Percentiles rank a stretch among this genome's conserved stretches.
phyloP scores from a whole-genome alignment of 2,113 vertebrate genomes.

The Ctenomys sociabilis region DNA sequence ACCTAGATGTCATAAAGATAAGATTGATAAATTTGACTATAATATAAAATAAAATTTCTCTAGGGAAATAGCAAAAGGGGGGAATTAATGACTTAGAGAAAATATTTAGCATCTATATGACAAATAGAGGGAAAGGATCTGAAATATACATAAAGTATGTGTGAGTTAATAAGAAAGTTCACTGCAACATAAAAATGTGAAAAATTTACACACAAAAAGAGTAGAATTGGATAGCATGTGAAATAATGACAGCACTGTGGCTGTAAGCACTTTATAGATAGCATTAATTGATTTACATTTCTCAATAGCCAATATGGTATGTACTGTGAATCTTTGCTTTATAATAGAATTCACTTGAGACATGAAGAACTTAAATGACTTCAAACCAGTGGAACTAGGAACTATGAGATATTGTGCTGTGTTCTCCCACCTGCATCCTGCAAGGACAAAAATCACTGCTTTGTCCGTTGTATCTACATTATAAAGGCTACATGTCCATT shows the following conservation, averaged over 20 bases:
- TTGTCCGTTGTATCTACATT: background rate
- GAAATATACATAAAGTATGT: background rate
- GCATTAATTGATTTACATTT: conserved; percentile 10
- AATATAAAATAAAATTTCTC: conserved; percentile 54
- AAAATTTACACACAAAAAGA: conserved; percentile 15
- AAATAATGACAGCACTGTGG: background rate
- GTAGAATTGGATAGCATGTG: background rate
- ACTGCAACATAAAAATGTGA: conserved; percentile 15
- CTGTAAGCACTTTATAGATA: conserved; percentile 22
- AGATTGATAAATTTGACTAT: conserved; percentile 31
- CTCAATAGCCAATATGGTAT: background rate
- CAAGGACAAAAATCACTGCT: background rate
- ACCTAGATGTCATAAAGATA: conserved; percentile 13
- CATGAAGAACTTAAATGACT: conserved; percentile 31
- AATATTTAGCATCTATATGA: conserved; percentile 16
- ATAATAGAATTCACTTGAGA: conserved; percentile 29
- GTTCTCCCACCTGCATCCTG: background rate
- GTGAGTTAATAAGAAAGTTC: background rate
- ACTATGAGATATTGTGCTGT: background rate
- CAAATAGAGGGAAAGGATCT: background rate
- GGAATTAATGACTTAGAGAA: background rate
- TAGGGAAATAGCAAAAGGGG: background rate
- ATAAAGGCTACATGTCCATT: background rate
- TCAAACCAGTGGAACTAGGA: background rate
- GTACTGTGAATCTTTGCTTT: background rate